Base-by-base conservation (phyloP, 2,888 invertebrate species). In the Phasia obesa region DNA sequence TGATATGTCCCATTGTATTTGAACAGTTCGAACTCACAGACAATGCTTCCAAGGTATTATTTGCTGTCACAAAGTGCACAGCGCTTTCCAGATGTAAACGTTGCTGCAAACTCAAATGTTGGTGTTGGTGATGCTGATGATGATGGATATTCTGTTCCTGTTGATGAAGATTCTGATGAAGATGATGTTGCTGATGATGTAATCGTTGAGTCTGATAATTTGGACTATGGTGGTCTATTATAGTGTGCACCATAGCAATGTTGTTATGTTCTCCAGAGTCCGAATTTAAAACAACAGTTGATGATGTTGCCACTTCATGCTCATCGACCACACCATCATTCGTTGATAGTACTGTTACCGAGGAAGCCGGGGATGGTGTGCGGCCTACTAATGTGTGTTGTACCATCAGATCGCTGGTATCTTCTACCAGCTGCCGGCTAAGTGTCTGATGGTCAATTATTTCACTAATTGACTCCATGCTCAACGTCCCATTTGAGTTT, bases 381-480 rank as follows among this genome's bases (percentile, higher is more conserved):
- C 91, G 91, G 6, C 60, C 79, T 23, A 60, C 65, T 23, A 79
- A 60, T 21, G 59, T 67, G 2, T 79, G 79, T 53, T 79, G 79
- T 4, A 53, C 73, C 79, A 79, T 73, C 35, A 89, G 84, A 35
- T 88, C 88, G 27, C 92, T 91, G 84, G 93, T 87, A 76, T 91
- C 91, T 17, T 88, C 87, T 38, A 89, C 88, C 75, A 92, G 85
- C 75, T 91, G 90, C 88, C 93, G 93, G 87, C 91, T 92, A 86
- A 93, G 91, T 86, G 92, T 90, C 89, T 93, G 93, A 88, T 93
- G 92, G 89, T 93, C 93, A 88, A 93, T 93, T 91, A 93, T 93
- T 88, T 93, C 93, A 88, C 92, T 93, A 88, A 93, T 92, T 88
- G 93, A 93, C 88, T 93, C 93, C 93, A 93, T 93, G 86, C 87